Percentiles rank a stretch among this genome's conserved stretches.
Conservation (phyloP, 1,140 invertebrate species). For the Lepeophtheirus salmonis region DNA sequence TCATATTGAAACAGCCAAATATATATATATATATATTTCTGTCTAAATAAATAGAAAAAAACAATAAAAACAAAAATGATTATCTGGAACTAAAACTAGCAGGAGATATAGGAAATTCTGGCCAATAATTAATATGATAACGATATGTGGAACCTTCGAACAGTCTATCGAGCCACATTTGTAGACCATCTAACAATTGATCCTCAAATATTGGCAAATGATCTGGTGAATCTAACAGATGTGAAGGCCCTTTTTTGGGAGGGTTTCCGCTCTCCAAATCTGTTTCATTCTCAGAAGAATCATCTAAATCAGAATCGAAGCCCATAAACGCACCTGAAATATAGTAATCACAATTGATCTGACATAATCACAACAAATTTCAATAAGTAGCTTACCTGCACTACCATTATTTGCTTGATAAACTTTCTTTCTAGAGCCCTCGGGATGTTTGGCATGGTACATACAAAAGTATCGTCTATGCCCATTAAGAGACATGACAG, state of each 20-base stretch:
- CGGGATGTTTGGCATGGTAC: conserved; percentile 83
- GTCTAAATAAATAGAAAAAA: no score
- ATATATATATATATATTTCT: no score
- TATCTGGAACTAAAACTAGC: conserved; percentile 11
- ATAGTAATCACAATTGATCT: neutral
- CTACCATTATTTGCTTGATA: conserved; percentile 11
- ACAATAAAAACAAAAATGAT: no score
- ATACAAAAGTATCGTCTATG: conserved; percentile 93
- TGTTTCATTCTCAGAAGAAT: conserved; percentile 10
- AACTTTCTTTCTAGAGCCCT: conserved; percentile 24
- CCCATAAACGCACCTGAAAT: conserved; percentile 18
- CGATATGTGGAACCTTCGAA: conserved; percentile 86
- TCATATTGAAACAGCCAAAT: no score
- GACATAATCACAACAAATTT: no score
- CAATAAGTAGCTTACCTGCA: neutral
- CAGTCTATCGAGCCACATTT: conserved; percentile 86
- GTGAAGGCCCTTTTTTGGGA: conserved; percentile 9
- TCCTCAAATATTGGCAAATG: conserved; percentile 32
- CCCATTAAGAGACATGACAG: conserved; percentile 84
- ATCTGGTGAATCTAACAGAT: conserved; percentile 21
- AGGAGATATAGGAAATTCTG: conserved; percentile 42
- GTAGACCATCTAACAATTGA: conserved; percentile 67
- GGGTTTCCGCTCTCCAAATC: conserved; percentile 37
- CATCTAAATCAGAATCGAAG: conserved; percentile 17
- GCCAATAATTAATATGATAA: conserved; percentile 93